Base-by-base conservation (phyloP, 2,113 vertebrate species). In the Mellivora capensis region DNA sequence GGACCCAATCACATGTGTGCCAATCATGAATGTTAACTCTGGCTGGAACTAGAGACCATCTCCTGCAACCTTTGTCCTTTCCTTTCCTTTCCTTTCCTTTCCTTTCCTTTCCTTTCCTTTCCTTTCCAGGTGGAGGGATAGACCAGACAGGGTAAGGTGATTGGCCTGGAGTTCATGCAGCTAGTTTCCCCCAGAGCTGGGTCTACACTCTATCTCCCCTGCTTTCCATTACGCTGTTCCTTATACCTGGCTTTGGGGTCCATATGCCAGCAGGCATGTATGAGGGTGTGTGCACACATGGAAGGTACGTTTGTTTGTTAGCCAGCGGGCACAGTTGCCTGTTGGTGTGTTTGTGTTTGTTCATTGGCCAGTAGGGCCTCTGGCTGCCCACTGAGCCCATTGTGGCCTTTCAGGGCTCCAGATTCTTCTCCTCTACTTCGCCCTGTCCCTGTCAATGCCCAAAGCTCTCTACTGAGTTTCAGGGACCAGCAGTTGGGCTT, bases 281-380 rank as follows among this genome's bases (percentile, higher is more conserved):
- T 87, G 59, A 42, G 42, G 54, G 59, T 9, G 20, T 37, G 52
- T 39, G 10, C 54, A 49, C 15, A 23, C 11, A 31, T 29, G 39
- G 39, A 71, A 95, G 23, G 20, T 20, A 29, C 0, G 5, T 47
- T 37, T 39, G 11, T 74, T 23, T 61, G 39, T 49, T 27, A 37
- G n/a, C 82, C 15, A 44, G 80, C 0, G 2, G 47, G 39, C 59
- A 8, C 44, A 7, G 0, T 0, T 17, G 0, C 1, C 3, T 27
- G 27, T 77, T 13, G 49, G 54, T 13, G 10, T 47, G 34, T 20
- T 34, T 49, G 64, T 20, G 8, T 34, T 47, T 74, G 72, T 21
- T 69, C 71, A 2, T 17, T 79, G 71, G 57, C 34, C 34, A 39
- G 14, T 6, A 71, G 34, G 64, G 47, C 6, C n/a, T 47, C 17